These are phyloP conservation scores for Pachyuromys duprasi DNA, from an alignment of 2,797 vertebrate species.

Conservation along the genomic window DNA sequence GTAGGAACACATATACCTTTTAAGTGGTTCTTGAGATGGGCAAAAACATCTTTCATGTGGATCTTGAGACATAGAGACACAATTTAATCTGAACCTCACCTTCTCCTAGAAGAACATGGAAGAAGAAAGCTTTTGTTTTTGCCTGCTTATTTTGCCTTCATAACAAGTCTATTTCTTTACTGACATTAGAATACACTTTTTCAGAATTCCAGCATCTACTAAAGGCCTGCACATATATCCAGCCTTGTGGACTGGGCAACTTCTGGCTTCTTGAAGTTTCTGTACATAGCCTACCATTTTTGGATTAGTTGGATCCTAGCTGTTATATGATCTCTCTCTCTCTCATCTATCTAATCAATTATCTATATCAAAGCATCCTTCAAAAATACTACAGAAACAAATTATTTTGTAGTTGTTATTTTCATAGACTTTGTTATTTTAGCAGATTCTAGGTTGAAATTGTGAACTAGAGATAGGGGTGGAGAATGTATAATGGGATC, in stretches of 20 bases:
- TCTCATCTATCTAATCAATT: too few relatives aligned
- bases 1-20: not conserved
- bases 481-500: not conserved
- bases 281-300: not conserved
- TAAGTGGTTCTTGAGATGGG: not conserved
- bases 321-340: too few relatives aligned
- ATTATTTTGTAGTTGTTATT: not conserved
- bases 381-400: not conserved
- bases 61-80: not conserved
- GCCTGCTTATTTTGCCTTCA: not conserved
- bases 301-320: not conserved
- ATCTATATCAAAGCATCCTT: too few relatives aligned
- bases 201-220: not conserved
- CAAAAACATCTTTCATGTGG: not conserved
- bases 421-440: not conserved
- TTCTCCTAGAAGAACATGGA: not conserved
- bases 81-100: not conserved
- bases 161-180: not conserved
- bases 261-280: not conserved
- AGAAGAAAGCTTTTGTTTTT: not conserved
- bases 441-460: not conserved
- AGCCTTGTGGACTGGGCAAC: not conserved
- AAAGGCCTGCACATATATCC: not conserved
- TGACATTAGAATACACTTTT: not conserved
- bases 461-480: not conserved